phyloP scores from a whole-genome alignment of 2,888 invertebrate genomes.

The Scaptomyza caliginosa region DNA sequence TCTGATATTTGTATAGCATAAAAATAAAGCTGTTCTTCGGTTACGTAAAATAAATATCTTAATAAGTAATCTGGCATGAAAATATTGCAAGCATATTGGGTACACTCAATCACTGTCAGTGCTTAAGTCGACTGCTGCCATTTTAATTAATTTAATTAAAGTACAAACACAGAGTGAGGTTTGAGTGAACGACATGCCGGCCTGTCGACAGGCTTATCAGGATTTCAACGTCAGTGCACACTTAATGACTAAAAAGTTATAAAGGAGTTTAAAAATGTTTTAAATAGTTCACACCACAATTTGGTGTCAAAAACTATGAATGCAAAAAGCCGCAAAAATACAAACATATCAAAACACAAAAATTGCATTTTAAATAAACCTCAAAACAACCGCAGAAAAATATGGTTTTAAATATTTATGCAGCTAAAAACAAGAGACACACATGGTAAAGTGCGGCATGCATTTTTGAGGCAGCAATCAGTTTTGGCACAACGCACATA shows the following conservation, averaged over 20 bases:
- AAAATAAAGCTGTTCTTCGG: too few relatives aligned
- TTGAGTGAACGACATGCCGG: constrained; percentile 1
- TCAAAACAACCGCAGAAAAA: constrained; percentile 11
- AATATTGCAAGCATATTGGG: constrained; percentile 1
- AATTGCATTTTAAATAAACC: constrained; percentile 38
- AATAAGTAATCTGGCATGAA: neutral
- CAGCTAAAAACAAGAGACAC: neutral
- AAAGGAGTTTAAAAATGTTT: neutral
- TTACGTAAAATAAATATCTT: constrained; percentile 9
- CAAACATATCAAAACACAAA: neutral
- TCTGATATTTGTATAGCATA: too few relatives aligned
- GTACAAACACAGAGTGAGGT: neutral
- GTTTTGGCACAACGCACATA: constrained; percentile 52
- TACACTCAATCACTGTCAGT: constrained; percentile 23
- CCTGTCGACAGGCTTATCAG: constrained; percentile 46
- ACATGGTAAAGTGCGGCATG: constrained; percentile 23
- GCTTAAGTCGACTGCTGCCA: neutral
- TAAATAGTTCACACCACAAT: neutral
- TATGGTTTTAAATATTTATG: constrained; percentile 52
- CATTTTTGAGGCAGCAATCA: constrained; percentile 46
- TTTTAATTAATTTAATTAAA: constrained; percentile 49
- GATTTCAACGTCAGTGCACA: constrained; percentile 40
- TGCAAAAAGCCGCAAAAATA: neutral
- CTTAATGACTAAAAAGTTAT: neutral
- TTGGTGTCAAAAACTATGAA: neutral